Evolutionary conservation across 92 coral and sea anemone species (phyloP), one percentile per base, ranked within the genome.

Genomic region (Bergia sp.): DNA sequence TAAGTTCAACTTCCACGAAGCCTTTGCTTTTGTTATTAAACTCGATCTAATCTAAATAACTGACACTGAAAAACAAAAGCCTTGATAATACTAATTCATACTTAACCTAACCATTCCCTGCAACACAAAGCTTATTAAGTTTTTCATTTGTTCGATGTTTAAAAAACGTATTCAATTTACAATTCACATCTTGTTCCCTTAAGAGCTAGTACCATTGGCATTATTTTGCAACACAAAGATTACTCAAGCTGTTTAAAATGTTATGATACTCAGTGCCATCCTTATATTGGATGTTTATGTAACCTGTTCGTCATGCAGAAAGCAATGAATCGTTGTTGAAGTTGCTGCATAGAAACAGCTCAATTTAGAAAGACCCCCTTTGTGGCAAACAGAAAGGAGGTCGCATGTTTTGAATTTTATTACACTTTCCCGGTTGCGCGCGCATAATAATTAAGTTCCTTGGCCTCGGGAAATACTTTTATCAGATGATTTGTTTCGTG

Each of bases 321-420:
- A 84, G 66, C 86, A 23, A 6, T 1, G 53, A 65, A 5, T 15
- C 36, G 20, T 21, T 84, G 8, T 36, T 71, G 15, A 69, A 67
- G 20, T 45, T 71, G 47, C 64, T 84, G 45, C 58, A 67, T n/a
- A 45, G 65, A 82, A 66, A 61, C 38, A 84, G n/a, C 37, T 45
- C 64, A 15, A 15, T 37, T 16, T 61, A 18, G 55, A 71, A 23
- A 45, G 79, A 71, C 64, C 87, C 64, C 79, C 79, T 43, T 37
- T 36, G 39, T 79, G 47, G 78, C 79, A 47, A 66, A 40, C 21
- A 43, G 47, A 69, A 84, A 23, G 37, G 64, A 50, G n/a, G 6
- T 2, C 15, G 79, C 61, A 71, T 84, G 77, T 71, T 84, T 84
- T 45, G 36, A 43, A 84, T 84, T 69, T 36, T 73, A 66, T 71